Evolutionary conservation across 2,888 invertebrate genomes (phyloP).

Genomic region (Eulithis testata): DNA sequence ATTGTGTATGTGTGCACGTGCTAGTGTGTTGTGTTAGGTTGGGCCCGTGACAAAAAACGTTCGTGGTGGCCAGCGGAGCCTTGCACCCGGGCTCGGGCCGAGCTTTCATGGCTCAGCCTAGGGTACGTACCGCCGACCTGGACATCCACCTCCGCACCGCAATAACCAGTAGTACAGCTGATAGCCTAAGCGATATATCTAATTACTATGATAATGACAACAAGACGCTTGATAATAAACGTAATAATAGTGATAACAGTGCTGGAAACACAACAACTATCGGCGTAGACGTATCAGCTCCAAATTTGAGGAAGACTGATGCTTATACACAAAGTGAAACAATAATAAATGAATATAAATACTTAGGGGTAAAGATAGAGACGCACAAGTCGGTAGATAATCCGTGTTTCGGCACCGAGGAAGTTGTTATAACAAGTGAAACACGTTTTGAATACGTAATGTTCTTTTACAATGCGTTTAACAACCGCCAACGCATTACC

Average conservation of each 20-base stretch:
- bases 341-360: conserved; percentile 54
- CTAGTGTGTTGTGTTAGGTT: conserved; percentile 80
- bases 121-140: conserved; percentile 86
- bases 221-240: conserved; percentile 46
- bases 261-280: conserved; percentile 45
- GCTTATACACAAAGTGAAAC: conserved; percentile 34
- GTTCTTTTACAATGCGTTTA: conserved; percentile 57
- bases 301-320: conserved; percentile 11
- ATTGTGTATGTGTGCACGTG: conserved; percentile 82
- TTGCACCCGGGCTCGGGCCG: conserved; percentile 87
- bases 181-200: conserved; percentile 50
- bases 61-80: conserved; percentile 84
- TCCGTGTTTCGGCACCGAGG: conserved; percentile 59
- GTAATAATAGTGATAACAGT: conserved; percentile 48
- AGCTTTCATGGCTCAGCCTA: conserved; percentile 95
- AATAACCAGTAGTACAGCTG: conserved; percentile 47
- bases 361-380: conserved; percentile 49
- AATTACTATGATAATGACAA: conserved; percentile 50
- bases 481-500: conserved; percentile 60
- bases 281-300: conserved; percentile 21
- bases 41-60: conserved; percentile 80
- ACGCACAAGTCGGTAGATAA: conserved; percentile 52
- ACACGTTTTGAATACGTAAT: conserved; percentile 72
- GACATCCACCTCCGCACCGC: conserved; percentile 41
- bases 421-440: conserved; percentile 70